These are phyloP conservation scores for Lasiommata megera DNA, from an alignment of 2,888 invertebrate genomes.

Conservation along the genomic window DNA sequence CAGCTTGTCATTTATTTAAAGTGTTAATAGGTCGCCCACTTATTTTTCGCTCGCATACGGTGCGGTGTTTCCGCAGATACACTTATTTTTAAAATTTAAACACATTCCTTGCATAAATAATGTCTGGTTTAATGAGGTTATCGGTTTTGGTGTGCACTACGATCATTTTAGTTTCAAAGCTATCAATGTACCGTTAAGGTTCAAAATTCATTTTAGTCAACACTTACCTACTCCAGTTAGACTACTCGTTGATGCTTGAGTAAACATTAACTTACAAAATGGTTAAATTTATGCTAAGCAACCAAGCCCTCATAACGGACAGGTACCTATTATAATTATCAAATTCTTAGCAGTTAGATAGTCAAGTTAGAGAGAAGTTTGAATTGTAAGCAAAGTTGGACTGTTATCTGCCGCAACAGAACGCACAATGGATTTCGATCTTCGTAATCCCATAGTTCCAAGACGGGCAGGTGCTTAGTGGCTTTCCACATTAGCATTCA, in stretches of 20 bases:
- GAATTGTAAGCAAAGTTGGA: slow-evolving; percentile 11
- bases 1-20: too few relatives aligned
- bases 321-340: slow-evolving; percentile 3
- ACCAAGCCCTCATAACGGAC: neutral
- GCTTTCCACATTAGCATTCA: slow-evolving; percentile 21
- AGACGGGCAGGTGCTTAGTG: slow-evolving; percentile 14
- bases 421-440: slow-evolving; percentile 19
- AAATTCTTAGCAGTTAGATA: slow-evolving; percentile 1
- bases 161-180: too few relatives aligned
- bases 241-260: neutral
- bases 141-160: neutral
- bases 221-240: neutral
- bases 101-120: neutral
- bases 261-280: neutral
- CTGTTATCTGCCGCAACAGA: slow-evolving; percentile 15
- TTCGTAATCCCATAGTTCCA: slow-evolving; percentile 11
- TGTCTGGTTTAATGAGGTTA: neutral
- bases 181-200: neutral
- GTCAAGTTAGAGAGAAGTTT: slow-evolving; percentile 10
- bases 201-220: neutral
- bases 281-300: slow-evolving; percentile 2
- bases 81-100: neutral
- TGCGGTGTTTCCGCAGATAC: neutral
- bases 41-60: neutral
- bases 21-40: neutral